A percentile compares a stretch with the other conserved stretches of the same genome.
These are phyloP conservation scores for Cyprinodon brontotheroides DNA, from an alignment of 2,113 vertebrate genomes.

Conservation along the genomic window DNA sequence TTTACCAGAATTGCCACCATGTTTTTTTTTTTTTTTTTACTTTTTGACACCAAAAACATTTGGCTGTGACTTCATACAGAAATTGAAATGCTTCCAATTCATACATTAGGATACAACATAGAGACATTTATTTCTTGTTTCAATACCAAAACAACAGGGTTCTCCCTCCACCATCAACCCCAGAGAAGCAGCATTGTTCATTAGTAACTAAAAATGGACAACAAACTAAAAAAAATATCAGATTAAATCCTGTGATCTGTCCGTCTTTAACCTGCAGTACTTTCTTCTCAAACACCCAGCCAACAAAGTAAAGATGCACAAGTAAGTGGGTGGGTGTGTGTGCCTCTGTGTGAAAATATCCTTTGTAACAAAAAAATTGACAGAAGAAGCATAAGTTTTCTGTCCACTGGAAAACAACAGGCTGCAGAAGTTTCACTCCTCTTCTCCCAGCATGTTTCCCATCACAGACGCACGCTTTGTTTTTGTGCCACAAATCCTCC, in stretches of 20 bases:
- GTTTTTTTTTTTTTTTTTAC: conserved; percentile 31
- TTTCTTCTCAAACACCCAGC: not conserved
- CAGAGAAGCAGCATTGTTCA: conserved; percentile 73
- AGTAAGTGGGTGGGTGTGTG: conserved; percentile 23
- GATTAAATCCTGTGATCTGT: conserved; percentile 39
- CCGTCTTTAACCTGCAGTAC: conserved; percentile 22
- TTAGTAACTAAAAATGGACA: conserved; percentile 46
- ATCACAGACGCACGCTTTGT: conserved; percentile 6
- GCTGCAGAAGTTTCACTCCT: not conserved
- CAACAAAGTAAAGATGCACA: conserved; percentile 50
- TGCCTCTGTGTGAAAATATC: conserved; percentile 48
- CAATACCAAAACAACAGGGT: conserved; percentile 49
- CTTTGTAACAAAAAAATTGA: conserved; percentile 60
- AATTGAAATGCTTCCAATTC: conserved; percentile 64
- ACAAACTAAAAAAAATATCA: conserved; percentile 37
- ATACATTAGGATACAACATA: conserved; percentile 70
- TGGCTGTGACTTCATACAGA: conserved; percentile 73
- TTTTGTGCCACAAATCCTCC: conserved; percentile 28
- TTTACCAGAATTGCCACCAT: conserved; percentile 57
- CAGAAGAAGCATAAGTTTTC: not conserved
- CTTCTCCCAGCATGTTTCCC: conserved; percentile 2
- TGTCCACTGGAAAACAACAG: not conserved
- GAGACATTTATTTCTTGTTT: conserved; percentile 73
- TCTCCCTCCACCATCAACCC: conserved; percentile 43
- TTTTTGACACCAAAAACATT: conserved; percentile 68